Evolutionary conservation across 2,888 invertebrate species (phyloP).

Genomic region (Agelastica alni): DNA sequence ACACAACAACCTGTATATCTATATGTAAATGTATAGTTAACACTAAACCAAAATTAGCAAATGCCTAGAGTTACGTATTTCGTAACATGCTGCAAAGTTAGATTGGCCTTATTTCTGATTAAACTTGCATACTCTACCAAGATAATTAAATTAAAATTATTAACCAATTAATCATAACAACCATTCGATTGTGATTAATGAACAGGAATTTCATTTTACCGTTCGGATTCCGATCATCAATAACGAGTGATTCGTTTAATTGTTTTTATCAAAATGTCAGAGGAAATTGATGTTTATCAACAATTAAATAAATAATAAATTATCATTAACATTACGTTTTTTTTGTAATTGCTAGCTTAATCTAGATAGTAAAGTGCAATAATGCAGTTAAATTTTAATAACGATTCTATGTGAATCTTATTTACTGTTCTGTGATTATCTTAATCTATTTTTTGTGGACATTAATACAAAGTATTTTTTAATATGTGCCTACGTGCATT

Average conservation of each 20-base stretch:
- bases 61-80: not conserved
- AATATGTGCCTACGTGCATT: too few species aligned
- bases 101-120: not conserved
- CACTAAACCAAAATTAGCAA: not conserved
- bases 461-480: too few species aligned
- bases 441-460: too few species aligned
- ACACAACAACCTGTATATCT: not conserved
- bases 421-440: too few species aligned
- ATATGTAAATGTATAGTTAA: not conserved
- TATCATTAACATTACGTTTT: too few species aligned
- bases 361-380: too few species aligned
- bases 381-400: too few species aligned
- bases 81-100: not conserved
- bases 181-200: not conserved
- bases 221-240: not conserved
- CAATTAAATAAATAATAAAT: too few species aligned
- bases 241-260: not conserved
- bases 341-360: too few species aligned
- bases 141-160: not conserved
- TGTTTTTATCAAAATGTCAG: not conserved
- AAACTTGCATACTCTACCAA: not conserved
- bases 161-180: not conserved
- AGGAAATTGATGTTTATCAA: too few species aligned
- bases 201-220: not conserved
- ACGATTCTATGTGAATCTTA: too few species aligned